Evolutionary conservation across 35 echinoderm and acorn worm species (phyloP), one percentile per base, ranked within the genome.

Genomic region (Eucidaris tribuloides): DNA sequence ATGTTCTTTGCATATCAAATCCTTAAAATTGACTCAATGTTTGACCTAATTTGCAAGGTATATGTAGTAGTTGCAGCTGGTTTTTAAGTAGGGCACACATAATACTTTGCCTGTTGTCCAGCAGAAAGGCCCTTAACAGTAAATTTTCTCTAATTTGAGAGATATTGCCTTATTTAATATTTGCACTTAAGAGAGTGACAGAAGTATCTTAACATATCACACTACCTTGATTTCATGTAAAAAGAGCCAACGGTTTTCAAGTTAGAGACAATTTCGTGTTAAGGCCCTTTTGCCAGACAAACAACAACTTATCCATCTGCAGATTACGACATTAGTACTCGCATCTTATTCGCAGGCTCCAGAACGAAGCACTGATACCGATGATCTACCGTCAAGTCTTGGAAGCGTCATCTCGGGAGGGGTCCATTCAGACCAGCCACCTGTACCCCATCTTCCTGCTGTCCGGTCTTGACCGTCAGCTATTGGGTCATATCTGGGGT

Each of bases 311-410:
- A 24, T 46, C 15, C 18, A 20, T 36, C 55, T 81, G 46, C 18
- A 18, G 19, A 55, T 25, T 50, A 28, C 24, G 17, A 86, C 5
- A 15, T 5, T 4, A 17, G 18, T 65, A 4, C 31, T 68, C 7
- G 5, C 27, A 15, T 46, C 5, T 80, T 29, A 1, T 65, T 52
- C 57, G 22, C 78, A 99, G 96, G 96, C 92, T 91, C 38, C 42
- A 52, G 42, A 99, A 99, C 82, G 91, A 89, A 62, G 3, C 83
- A 5, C 57, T 35, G 25, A 41, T 99, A 27, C 96, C 96, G 22
- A 34, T 90, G 2, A 37, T 99, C 14, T 99, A 99, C 46, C 83
- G 76, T 19, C 96, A 99, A 79, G 96, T 99, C 20, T 65, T 90
- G 2, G 90, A 99, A 65, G 96, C 96, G 15, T 94, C 91, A 22